phyloP scores from a whole-genome alignment of 1,140 invertebrate genomes.

The Neotoxoptera formosana region DNA sequence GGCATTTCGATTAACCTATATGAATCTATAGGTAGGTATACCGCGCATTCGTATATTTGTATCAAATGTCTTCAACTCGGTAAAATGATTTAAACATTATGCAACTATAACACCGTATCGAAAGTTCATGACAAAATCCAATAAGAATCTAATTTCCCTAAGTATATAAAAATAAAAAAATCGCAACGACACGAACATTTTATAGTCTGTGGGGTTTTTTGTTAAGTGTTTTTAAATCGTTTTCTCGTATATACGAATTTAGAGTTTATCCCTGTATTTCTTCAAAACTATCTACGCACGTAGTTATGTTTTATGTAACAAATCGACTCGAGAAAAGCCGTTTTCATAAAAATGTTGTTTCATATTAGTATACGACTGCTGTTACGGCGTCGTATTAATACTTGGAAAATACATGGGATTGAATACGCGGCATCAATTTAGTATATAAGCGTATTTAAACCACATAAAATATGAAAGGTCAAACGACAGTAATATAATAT shows the following conservation, averaged over 20 bases:
- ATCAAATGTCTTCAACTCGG: background rate
- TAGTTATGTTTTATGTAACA: background rate
- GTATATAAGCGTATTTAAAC: background rate
- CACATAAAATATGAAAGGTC: background rate
- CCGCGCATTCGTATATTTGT: background rate
- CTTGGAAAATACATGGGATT: background rate
- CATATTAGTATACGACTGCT: background rate
- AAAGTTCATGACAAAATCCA: constrained; percentile 3
- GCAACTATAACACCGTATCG: background rate
- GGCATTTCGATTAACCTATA: background rate
- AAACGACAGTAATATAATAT: background rate
- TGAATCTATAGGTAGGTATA: background rate
- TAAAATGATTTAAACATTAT: constrained; percentile 1
- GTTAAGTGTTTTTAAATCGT: background rate
- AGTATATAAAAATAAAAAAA: constrained; percentile 1
- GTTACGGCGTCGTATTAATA: background rate
- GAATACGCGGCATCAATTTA: background rate
- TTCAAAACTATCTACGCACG: background rate
- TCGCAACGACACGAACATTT: background rate
- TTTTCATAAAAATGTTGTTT: background rate
- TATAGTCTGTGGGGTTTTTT: background rate
- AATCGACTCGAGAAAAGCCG: background rate
- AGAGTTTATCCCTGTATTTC: background rate
- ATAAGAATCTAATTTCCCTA: constrained; percentile 12
- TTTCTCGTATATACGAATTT: background rate